Percentiles rank a stretch among this genome's conserved stretches.
phyloP scores from a whole-genome alignment of 2,888 invertebrate genomes.

The Calameuta idolon region DNA sequence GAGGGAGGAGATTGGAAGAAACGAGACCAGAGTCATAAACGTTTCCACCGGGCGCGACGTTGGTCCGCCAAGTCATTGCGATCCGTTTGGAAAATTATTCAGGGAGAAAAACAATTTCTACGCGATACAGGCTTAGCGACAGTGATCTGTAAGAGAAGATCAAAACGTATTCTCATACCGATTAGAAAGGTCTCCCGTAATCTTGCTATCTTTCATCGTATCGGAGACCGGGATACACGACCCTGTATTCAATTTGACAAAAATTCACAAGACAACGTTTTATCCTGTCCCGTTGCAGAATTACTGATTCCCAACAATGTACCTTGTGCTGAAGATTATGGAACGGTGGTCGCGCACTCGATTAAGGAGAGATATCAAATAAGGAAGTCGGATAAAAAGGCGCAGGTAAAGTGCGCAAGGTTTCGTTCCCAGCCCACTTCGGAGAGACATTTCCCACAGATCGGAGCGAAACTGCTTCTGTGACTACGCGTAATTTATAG shows the following conservation, averaged over 20 bases:
- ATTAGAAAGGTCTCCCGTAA: neutral
- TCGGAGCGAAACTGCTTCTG: constrained; percentile 45
- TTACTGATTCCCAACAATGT: neutral
- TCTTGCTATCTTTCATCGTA: neutral
- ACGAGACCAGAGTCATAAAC: constrained; percentile 1
- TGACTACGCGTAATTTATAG: constrained; percentile 52
- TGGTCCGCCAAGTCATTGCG: neutral
- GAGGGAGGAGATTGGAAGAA: constrained; percentile 11
- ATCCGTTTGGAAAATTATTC: neutral
- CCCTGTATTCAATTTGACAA: neutral
- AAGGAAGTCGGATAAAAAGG: constrained; percentile 53
- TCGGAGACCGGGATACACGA: neutral
- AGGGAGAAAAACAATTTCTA: neutral
- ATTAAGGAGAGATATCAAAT: constrained; percentile 47
- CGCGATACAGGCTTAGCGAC: neutral
- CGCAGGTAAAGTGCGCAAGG: constrained; percentile 28
- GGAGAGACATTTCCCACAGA: constrained; percentile 57
- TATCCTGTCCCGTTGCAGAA: neutral
- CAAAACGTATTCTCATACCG: neutral
- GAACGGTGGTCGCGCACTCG: constrained; percentile 6
- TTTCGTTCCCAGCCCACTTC: constrained; percentile 59
- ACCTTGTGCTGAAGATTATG: neutral
- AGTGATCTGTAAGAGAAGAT: neutral
- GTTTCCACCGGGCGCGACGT: neutral
- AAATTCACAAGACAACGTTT: neutral